Evolutionary conservation across 2,797 vertebrate genomes (phyloP).

Genomic region (Gobio occitaniae): DNA sequence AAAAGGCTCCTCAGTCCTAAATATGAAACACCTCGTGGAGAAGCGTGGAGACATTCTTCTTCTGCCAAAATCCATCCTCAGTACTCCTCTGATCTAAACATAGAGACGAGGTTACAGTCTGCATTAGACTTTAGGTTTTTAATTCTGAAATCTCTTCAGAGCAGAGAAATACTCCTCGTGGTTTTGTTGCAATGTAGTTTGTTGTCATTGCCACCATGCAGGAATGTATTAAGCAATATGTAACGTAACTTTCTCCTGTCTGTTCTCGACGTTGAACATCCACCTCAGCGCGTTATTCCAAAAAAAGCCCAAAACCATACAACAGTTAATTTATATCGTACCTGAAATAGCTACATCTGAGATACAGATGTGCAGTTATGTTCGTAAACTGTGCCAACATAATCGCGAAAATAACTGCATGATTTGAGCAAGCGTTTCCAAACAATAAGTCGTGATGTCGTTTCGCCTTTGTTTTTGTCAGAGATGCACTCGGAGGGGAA

Average conservation of each 20-base stretch:
- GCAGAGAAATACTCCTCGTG: not conserved
- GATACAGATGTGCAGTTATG: slow-evolving; percentile 37
- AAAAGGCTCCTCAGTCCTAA: slow-evolving; percentile 64
- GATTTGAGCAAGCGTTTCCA: not conserved
- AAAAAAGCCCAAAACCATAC: not conserved
- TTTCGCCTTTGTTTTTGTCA: slow-evolving; percentile 26
- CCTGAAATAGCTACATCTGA: not conserved
- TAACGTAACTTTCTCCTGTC: slow-evolving; percentile 22
- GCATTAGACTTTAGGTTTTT: not conserved
- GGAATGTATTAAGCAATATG: not conserved
- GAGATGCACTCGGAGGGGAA: slow-evolving; percentile 4
- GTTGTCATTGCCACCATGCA: not conserved
- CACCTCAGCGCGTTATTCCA: not conserved
- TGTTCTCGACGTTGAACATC: not conserved
- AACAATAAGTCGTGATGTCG: not conserved
- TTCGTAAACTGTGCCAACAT: not conserved
- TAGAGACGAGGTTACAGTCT: not conserved
- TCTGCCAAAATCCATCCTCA: slow-evolving; percentile 8
- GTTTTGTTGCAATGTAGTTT: slow-evolving; percentile 1
- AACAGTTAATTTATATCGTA: not conserved
- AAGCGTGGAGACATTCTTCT: slow-evolving; percentile 20
- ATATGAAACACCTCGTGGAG: not conserved
- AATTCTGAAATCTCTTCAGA: not conserved
- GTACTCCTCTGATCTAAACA: not conserved
- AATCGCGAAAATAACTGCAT: slow-evolving; percentile 23